Conservation (phyloP, 2,888 invertebrate species). For the Sinodicranocentrus sp. region DNA sequence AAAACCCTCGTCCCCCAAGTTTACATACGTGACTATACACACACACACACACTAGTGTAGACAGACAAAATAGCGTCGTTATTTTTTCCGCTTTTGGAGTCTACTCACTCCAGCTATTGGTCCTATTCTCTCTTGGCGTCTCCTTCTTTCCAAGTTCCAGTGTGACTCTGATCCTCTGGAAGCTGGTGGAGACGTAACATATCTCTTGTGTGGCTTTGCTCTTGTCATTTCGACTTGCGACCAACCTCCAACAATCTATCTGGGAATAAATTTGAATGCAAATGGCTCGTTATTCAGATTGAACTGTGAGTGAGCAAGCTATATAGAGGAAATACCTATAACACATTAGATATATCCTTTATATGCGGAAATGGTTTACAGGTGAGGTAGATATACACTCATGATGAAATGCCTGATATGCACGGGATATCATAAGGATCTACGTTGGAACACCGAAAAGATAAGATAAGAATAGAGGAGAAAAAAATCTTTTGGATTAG, state of each 20-base stretch:
- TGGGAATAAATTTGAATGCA: conserved; percentile 43
- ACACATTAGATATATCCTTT: neutral
- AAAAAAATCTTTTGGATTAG: neutral
- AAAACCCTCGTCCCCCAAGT: too few species aligned
- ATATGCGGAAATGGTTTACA: neutral
- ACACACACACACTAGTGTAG: too few species aligned
- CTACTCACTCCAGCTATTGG: too few species aligned
- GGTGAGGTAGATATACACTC: neutral
- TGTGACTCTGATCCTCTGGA: too few species aligned
- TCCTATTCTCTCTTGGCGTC: too few species aligned
- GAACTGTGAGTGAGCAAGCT: conserved; percentile 35
- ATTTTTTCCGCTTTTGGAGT: too few species aligned
- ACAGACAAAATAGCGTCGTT: too few species aligned
- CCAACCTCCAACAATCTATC: conserved; percentile 33
- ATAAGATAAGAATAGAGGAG: conserved; percentile 7
- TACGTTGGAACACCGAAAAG: neutral
- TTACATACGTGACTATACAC: too few species aligned
- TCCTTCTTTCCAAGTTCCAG: too few species aligned
- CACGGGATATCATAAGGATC: neutral
- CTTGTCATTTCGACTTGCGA: conserved; percentile 31
- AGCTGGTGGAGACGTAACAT: neutral
- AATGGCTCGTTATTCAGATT: conserved; percentile 42
- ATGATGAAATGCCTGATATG: neutral
- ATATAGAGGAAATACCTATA: neutral
- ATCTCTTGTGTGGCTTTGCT: conserved; percentile 16